A percentile compares a stretch with the other conserved stretches of the same genome.
Evolutionary conservation across 2,888 invertebrate species (phyloP).

Genomic region (Cosmia trapezina): DNA sequence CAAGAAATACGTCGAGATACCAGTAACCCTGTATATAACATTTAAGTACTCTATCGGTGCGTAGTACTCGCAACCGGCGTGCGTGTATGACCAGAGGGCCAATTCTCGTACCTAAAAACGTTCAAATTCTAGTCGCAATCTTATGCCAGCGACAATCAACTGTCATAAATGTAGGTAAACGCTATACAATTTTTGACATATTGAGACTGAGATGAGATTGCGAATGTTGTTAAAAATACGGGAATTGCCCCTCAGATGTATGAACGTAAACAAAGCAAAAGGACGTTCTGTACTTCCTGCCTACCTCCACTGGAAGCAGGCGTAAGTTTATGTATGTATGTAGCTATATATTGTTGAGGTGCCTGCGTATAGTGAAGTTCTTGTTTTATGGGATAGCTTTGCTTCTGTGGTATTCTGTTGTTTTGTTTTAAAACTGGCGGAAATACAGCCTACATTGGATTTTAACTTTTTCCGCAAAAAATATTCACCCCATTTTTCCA

Average conservation of each 20-base stretch:
- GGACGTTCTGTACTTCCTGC: neutral
- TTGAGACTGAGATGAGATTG: too few species aligned
- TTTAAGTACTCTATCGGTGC: too few species aligned
- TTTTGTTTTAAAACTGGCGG: neutral
- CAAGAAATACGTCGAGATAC: too few species aligned
- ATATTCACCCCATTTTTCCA: neutral
- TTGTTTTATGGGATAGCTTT: neutral
- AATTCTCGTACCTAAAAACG: too few species aligned
- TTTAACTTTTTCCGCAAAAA: neutral
- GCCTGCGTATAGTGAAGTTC: neutral
- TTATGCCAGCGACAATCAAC: too few species aligned
- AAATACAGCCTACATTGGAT: neutral
- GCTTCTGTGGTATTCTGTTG: neutral
- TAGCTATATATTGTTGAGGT: neutral
- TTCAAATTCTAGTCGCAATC: too few species aligned
- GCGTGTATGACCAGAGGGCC: too few species aligned
- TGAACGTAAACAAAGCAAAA: neutral
- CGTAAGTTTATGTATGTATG: neutral
- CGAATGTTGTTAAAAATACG: too few species aligned
- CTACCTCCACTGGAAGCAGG: neutral
- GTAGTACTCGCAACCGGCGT: neutral
- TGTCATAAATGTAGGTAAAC: too few species aligned
- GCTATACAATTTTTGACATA: too few species aligned
- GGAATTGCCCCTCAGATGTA: too few species aligned
- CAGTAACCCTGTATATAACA: too few species aligned